Evolutionary conservation across 2,888 invertebrate species (phyloP).

Genomic region (Ichneumoninae sp.): DNA sequence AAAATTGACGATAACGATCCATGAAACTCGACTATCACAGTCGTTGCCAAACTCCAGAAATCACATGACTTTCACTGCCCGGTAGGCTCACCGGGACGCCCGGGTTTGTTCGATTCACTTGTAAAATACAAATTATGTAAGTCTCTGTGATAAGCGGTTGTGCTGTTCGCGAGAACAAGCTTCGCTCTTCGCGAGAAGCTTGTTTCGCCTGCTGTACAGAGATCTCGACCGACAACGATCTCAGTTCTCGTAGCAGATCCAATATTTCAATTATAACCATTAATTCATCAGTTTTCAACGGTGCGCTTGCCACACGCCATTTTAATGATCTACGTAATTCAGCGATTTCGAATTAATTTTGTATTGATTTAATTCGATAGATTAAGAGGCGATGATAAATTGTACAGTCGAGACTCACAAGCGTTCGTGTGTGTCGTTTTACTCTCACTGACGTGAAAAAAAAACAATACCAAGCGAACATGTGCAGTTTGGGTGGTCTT

Average conservation of each 20-base stretch:
- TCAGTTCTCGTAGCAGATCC: not conserved
- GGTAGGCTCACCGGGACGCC: slow-evolving; percentile 17
- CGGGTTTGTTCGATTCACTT: slow-evolving; percentile 56
- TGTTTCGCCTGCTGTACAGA: not conserved
- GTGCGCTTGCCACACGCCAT: too few species aligned
- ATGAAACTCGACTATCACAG: not conserved
- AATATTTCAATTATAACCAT: not conserved
- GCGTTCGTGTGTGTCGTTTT: not conserved
- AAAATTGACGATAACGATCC: slow-evolving; percentile 9
- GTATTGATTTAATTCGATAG: too few species aligned
- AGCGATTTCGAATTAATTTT: too few species aligned
- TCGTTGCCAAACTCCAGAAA: slow-evolving; percentile 38
- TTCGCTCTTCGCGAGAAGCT: not conserved
- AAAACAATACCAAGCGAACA: slow-evolving; percentile 1
- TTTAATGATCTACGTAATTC: too few species aligned
- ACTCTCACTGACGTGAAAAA: not conserved
- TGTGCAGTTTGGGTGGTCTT: slow-evolving; percentile 4
- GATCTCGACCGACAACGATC: not conserved
- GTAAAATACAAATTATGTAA: slow-evolving; percentile 60
- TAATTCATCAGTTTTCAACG: not conserved
- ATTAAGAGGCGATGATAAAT: too few species aligned
- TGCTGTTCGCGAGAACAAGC: not conserved
- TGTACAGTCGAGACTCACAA: not conserved
- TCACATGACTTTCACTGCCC: slow-evolving; percentile 59
- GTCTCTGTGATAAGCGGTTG: slow-evolving; percentile 56